These are phyloP conservation scores for Phaethornis superciliosus DNA, from an alignment of 2,113 vertebrate species.

Conservation along the genomic window DNA sequence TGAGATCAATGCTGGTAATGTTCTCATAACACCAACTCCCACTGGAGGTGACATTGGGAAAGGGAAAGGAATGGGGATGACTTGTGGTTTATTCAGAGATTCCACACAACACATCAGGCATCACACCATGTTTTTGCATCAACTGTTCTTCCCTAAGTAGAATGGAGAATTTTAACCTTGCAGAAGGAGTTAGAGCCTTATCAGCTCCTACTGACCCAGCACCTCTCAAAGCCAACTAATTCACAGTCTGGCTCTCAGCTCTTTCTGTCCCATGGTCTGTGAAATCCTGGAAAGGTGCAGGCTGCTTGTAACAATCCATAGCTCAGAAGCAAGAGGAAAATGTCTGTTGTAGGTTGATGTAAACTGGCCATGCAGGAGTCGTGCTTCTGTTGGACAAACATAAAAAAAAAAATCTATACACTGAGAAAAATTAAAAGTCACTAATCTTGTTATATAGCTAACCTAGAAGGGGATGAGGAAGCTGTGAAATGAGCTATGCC, in stretches of 20 bases:
- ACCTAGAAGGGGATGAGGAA: neutral
- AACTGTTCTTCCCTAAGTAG: constrained; percentile 42
- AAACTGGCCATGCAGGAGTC: neutral
- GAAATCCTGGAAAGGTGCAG: neutral
- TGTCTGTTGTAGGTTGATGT: neutral
- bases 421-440: neutral
- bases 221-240: neutral
- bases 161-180: constrained; percentile 20
- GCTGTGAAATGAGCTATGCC: neutral
- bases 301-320: neutral
- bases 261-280: neutral
- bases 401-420: neutral
- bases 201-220: neutral
- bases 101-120: constrained; percentile 19
- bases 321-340: neutral
- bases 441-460: neutral
- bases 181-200: neutral
- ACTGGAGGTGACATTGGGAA: constrained; percentile 48
- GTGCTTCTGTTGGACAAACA: neutral
- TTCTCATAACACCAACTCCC: constrained; percentile 59
- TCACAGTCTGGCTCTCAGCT: neutral
- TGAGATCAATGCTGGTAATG: constrained; percentile 61
- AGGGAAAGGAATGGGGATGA: neutral
- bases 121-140: neutral
- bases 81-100: constrained; percentile 41